These are phyloP conservation scores for Cylloceria caligata DNA, from an alignment of 2,888 invertebrate genomes.

Conservation along the genomic window DNA sequence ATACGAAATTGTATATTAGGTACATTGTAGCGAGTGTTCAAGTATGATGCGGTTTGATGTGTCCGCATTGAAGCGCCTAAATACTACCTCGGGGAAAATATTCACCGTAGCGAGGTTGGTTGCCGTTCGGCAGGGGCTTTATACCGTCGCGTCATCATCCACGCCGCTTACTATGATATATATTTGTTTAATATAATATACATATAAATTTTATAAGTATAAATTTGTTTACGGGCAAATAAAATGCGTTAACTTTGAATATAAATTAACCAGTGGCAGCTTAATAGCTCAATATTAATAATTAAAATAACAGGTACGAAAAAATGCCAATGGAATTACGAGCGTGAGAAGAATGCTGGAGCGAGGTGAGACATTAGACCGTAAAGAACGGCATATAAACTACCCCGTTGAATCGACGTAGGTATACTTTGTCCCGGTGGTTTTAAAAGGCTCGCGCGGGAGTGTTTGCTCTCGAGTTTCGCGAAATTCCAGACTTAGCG, in stretches of 20 bases:
- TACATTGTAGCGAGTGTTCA: background rate
- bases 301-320: background rate
- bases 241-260: background rate
- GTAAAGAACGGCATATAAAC: background rate
- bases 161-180: too few species aligned
- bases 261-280: background rate
- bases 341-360: background rate
- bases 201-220: too few species aligned
- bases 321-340: background rate
- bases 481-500: slow-evolving; percentile 30
- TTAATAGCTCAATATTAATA: background rate
- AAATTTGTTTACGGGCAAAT: background rate
- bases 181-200: too few species aligned
- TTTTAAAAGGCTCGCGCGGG: slow-evolving; percentile 14
- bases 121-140: slow-evolving; percentile 31
- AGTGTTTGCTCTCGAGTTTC: slow-evolving; percentile 51
- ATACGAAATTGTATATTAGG: background rate
- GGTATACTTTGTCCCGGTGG: background rate
- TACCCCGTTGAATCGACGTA: background rate
- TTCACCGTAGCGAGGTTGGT: slow-evolving; percentile 10
- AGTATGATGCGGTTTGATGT: too few species aligned
- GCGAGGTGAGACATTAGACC: too few species aligned
- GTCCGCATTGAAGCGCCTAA: too few species aligned
- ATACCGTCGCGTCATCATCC: background rate
- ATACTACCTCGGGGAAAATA: too few species aligned